These are phyloP conservation scores for Stegodyphus mimosarum DNA, from an alignment of 1,140 invertebrate species.

Conservation along the genomic window DNA sequence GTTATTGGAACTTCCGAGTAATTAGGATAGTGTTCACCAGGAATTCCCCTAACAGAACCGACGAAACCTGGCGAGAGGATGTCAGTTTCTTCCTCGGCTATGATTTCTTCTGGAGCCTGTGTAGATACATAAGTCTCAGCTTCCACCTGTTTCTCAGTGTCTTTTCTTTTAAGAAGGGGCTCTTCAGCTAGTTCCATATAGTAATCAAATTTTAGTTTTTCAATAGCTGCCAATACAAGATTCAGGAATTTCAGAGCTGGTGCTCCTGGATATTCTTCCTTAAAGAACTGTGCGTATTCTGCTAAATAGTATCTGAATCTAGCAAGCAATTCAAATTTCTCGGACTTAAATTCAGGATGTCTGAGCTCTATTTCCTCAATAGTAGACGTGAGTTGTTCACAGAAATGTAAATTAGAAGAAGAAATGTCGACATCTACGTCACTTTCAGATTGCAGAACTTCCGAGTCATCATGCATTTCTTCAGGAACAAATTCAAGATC, in stretches of 20 bases:
- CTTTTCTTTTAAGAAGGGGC: too few species aligned
- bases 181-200: not conserved
- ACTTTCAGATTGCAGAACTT: not conserved
- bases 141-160: too few species aligned
- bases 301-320: not conserved
- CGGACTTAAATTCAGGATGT: not conserved
- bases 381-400: not conserved
- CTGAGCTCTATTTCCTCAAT: not conserved
- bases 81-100: constrained; percentile 3
- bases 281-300: not conserved
- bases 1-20: constrained; percentile 65
- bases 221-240: not conserved
- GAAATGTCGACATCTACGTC: too few species aligned
- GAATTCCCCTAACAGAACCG: constrained; percentile 49
- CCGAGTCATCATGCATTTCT: too few species aligned
- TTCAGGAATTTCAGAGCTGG: not conserved
- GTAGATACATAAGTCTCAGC: not conserved
- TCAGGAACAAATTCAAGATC: too few species aligned
- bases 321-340: not conserved
- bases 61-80: not conserved
- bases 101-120: constrained; percentile 5
- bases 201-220: not conserved
- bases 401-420: not conserved
- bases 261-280: not conserved
- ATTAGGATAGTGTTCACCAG: constrained; percentile 66